Conservation (phyloP, 2,888 invertebrate species). For the Diarsia dahlii region DNA sequence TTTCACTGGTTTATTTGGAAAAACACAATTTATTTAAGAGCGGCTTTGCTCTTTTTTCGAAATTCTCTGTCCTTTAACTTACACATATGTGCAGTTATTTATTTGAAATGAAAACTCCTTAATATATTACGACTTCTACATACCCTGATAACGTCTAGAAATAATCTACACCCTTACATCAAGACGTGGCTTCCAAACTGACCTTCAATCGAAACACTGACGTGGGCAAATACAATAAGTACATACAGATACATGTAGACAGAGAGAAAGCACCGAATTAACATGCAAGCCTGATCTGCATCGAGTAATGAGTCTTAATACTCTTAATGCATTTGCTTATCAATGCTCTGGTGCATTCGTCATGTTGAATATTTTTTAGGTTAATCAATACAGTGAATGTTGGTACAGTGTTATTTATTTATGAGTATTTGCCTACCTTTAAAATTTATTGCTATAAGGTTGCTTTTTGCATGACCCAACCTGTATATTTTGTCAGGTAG, state of each 20-base stretch:
- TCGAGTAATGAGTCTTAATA: conserved; percentile 69
- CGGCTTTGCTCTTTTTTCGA: not conserved
- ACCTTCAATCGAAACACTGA: conserved; percentile 40
- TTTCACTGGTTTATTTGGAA: not conserved
- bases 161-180: conserved; percentile 36
- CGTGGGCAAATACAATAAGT: conserved; percentile 5
- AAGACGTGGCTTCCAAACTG: conserved; percentile 43
- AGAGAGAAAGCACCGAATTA: conserved; percentile 67
- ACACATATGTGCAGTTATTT: not conserved
- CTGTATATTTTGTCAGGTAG: not conserved
- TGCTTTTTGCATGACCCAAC: not conserved
- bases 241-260: not conserved
- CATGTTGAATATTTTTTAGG: conserved; percentile 59
- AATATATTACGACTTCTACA: conserved; percentile 10
- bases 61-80: not conserved
- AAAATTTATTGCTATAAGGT: not conserved
- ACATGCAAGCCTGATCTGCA: conserved; percentile 65
- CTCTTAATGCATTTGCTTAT: conserved; percentile 73
- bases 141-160: conserved; percentile 26
- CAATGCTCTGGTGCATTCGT: conserved; percentile 59
- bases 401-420: conserved; percentile 9
- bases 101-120: conserved; percentile 5
- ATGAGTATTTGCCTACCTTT: not conserved
- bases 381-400: conserved; percentile 31
- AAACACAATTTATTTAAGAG: not conserved